Conservation (phyloP, 2,888 invertebrate species). For the Acleris sparsana region DNA sequence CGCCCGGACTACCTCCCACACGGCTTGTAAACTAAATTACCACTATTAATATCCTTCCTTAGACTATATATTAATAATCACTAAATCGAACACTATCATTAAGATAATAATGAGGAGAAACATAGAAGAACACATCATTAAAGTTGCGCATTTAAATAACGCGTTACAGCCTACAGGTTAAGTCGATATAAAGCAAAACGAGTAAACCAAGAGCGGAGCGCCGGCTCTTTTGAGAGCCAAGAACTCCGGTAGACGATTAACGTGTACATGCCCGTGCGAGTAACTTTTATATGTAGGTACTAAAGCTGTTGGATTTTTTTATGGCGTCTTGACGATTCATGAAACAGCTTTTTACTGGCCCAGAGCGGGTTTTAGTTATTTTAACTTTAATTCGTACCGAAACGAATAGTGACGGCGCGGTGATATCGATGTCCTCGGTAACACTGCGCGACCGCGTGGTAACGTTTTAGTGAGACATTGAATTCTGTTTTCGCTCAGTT, state of each 20-base stretch:
- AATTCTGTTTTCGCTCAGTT: not conserved
- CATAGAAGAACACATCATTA: conserved; percentile 14
- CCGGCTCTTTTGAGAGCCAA: conserved; percentile 17
- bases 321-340: conserved; percentile 12
- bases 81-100: not conserved
- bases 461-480: not conserved
- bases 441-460: conserved; percentile 2
- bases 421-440: no score
- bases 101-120: not conserved
- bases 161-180: conserved; percentile 26
- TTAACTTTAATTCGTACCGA: no score
- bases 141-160: conserved; percentile 27
- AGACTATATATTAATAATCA: not conserved
- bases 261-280: conserved; percentile 13
- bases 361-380: conserved; percentile 4
- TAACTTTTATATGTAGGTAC: conserved; percentile 26
- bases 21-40: conserved; percentile 17
- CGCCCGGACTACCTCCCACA: not conserved
- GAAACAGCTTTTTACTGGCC: conserved; percentile 13
- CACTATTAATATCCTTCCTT: not conserved
- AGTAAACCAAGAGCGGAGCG: conserved; percentile 11
- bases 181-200: conserved; percentile 15
- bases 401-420: not conserved
- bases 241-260: conserved; percentile 20
- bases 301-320: conserved; percentile 6